Evolutionary conservation across 2,113 vertebrate species (phyloP).

Genomic region (Datnioides undecimradiatus): DNA sequence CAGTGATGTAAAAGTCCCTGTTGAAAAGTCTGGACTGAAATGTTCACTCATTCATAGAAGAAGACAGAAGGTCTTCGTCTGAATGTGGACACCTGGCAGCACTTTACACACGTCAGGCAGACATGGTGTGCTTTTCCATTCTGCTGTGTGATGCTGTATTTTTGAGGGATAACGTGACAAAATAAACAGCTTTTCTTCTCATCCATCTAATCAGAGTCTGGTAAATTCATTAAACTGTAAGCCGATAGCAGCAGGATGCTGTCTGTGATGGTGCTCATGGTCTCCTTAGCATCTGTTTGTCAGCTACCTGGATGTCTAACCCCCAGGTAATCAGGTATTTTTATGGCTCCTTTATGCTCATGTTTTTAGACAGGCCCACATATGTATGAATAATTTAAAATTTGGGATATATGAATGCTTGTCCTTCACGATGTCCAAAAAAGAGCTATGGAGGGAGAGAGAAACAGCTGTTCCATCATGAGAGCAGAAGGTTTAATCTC

Average conservation of each 20-base stretch:
- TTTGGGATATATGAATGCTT: too few species aligned
- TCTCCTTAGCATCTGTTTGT: background rate
- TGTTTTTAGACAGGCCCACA: background rate
- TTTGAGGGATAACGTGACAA: background rate
- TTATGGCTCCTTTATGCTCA: background rate
- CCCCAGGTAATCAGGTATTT: background rate
- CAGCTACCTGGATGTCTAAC: background rate
- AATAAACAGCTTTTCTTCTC: background rate
- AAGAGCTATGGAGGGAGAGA: background rate
- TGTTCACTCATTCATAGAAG: background rate
- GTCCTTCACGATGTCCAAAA: background rate
- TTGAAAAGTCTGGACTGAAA: slow-evolving; percentile 20
- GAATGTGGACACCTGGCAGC: slow-evolving; percentile 6
- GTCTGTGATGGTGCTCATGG: background rate
- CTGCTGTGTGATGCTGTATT: background rate
- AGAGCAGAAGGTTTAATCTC: background rate
- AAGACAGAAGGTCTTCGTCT: slow-evolving; percentile 4
- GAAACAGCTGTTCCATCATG: background rate
- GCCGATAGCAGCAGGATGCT: background rate
- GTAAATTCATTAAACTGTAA: slow-evolving; percentile 1
- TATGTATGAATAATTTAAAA: background rate
- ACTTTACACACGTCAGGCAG: slow-evolving; percentile 8
- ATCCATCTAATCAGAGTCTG: background rate
- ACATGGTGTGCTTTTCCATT: slow-evolving; percentile 11
- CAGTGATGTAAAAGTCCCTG: slow-evolving; percentile 2